phyloP scores from a whole-genome alignment of 2,888 invertebrate species.

The Plagiodera versicolora region DNA sequence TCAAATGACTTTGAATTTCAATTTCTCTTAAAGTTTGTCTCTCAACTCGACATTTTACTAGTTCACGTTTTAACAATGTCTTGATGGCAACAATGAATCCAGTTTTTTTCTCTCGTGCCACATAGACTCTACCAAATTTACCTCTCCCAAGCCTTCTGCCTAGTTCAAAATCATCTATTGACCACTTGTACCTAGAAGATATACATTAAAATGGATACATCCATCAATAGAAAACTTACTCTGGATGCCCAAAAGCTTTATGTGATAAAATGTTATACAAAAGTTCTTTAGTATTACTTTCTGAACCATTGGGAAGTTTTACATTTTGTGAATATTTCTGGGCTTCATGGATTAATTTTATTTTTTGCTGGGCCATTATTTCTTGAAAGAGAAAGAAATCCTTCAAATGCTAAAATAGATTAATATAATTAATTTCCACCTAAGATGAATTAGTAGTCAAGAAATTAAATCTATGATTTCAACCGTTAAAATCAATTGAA shows the following conservation, averaged over 20 bases:
- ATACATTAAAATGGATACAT: not conserved
- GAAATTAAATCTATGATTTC: no score
- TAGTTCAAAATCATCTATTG: slow-evolving; percentile 87
- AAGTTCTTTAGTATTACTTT: slow-evolving; percentile 48
- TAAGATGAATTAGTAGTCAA: no score
- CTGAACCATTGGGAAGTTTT: slow-evolving; percentile 26
- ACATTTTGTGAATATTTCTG: slow-evolving; percentile 21
- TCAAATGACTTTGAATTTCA: slow-evolving; percentile 84
- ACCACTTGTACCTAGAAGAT: slow-evolving; percentile 65
- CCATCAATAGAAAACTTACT: slow-evolving; percentile 53
- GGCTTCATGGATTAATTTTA: slow-evolving; percentile 18
- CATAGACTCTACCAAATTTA: slow-evolving; percentile 90
- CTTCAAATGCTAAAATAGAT: no score
- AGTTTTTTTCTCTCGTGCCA: slow-evolving; percentile 80
- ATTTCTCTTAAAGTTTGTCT: slow-evolving; percentile 87
- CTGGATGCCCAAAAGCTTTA: slow-evolving; percentile 60
- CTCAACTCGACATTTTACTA: slow-evolving; percentile 73
- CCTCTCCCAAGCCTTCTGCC: slow-evolving; percentile 89
- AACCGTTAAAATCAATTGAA: no score
- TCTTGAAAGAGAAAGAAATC: no score
- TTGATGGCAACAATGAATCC: slow-evolving; percentile 78
- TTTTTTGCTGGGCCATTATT: not conserved
- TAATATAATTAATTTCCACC: no score
- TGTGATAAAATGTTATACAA: slow-evolving; percentile 61
- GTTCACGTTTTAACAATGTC: slow-evolving; percentile 80